Conservation (phyloP, 1,140 invertebrate genomes). For the Procambarus virginalis region DNA sequence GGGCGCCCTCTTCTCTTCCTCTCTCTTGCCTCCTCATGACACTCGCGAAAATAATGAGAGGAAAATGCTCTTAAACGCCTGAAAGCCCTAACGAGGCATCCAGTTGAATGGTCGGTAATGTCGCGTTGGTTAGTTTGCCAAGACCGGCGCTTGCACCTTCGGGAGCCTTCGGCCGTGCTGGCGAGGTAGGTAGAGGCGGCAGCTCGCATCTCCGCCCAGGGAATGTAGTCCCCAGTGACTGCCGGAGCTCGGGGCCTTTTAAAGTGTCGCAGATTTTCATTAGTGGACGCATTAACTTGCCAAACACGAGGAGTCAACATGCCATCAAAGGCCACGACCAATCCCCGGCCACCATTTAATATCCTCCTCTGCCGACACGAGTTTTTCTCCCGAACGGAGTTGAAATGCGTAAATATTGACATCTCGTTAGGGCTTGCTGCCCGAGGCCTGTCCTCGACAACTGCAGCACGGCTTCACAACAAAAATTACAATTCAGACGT, state of each 20-base stretch:
- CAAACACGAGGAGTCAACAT: background rate
- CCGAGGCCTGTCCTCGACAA: no score
- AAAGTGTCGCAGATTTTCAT: background rate
- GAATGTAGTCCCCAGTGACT: background rate
- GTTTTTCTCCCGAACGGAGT: background rate
- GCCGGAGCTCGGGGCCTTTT: background rate
- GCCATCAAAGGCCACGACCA: background rate
- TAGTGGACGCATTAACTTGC: background rate
- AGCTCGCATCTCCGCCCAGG: background rate
- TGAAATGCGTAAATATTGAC: slow-evolving; percentile 1
- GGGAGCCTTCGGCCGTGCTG: no score
- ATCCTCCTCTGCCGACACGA: background rate
- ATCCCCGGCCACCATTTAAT: background rate
- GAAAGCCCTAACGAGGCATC: background rate
- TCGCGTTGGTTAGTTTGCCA: background rate
- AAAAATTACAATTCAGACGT: no score
- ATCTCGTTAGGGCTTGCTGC: background rate
- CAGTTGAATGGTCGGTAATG: background rate
- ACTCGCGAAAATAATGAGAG: background rate
- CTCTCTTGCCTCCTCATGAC: background rate
- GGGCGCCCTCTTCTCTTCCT: no score
- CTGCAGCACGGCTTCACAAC: no score
- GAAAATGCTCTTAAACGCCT: background rate
- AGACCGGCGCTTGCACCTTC: background rate
- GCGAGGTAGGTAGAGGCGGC: no score